Conservation (phyloP, 2,888 invertebrate genomes). For the Mimumesa dahlbomi region DNA sequence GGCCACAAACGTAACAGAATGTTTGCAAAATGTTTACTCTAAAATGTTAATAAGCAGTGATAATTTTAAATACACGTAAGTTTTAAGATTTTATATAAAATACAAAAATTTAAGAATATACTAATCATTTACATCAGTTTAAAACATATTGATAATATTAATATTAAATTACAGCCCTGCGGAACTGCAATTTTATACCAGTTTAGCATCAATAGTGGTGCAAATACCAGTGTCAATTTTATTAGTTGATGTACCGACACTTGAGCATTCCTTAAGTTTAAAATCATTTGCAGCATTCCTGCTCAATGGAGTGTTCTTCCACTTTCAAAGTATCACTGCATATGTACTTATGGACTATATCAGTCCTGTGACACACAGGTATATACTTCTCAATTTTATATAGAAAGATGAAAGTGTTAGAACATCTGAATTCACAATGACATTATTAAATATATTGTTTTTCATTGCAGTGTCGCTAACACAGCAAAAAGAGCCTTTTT, state of each 20-base stretch:
- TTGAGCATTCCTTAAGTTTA: conserved; percentile 81
- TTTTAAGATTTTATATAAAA: conserved; percentile 55
- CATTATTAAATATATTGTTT: conserved; percentile 14
- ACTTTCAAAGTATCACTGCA: conserved; percentile 90
- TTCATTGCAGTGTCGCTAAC: conserved; percentile 86
- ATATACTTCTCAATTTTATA: conserved; percentile 39
- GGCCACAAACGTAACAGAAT: conserved; percentile 90
- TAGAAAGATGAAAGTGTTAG: neutral
- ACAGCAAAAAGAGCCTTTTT: conserved; percentile 89
- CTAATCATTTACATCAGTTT: neutral
- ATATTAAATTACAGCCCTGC: conserved; percentile 83
- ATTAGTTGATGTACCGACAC: conserved; percentile 84
- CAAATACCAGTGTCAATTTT: conserved; percentile 87
- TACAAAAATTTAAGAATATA: neutral
- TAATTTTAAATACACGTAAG: conserved; percentile 88
- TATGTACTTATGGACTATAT: conserved; percentile 91
- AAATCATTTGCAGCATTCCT: conserved; percentile 83
- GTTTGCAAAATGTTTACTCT: conserved; percentile 90
- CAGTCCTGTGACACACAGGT: conserved; percentile 90
- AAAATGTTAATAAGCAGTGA: conserved; percentile 89
- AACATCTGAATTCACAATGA: conserved; percentile 34
- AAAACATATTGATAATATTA: neutral
- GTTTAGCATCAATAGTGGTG: conserved; percentile 86
- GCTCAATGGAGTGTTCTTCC: conserved; percentile 88
- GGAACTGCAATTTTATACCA: conserved; percentile 90